Percentiles rank a stretch among this genome's conserved stretches.
Evolutionary conservation across 2,888 invertebrate genomes (phyloP).

Genomic region (Cheilosia scutellata): DNA sequence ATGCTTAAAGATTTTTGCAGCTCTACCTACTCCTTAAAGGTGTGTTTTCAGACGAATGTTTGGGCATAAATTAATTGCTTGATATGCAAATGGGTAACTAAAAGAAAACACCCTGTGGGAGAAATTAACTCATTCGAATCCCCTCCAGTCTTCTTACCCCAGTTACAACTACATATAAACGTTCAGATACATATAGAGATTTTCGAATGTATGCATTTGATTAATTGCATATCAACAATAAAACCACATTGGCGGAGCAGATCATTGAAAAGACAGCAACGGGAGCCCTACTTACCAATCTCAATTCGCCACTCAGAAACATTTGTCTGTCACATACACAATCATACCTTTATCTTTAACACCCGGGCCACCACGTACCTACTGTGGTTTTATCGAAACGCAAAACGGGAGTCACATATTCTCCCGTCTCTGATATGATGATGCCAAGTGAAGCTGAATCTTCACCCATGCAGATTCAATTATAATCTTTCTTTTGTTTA

Average conservation of each 20-base stretch:
- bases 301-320: slow-evolving; percentile 29
- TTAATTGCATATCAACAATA: slow-evolving; percentile 42
- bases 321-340: slow-evolving; percentile 7
- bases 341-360: slow-evolving; percentile 57
- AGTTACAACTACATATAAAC: not conserved
- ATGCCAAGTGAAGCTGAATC: too few species aligned
- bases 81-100: not conserved
- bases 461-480: too few species aligned
- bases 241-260: slow-evolving; percentile 41
- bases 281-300: slow-evolving; percentile 40
- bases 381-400: slow-evolving; percentile 50
- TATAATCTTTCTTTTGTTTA: too few species aligned
- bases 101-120: not conserved
- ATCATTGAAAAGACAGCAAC: slow-evolving; percentile 19
- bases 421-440: slow-evolving; percentile 13
- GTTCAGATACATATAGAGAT: not conserved
- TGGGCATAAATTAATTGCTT: too few species aligned
- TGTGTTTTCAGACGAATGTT: not conserved
- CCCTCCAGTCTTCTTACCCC: not conserved
- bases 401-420: not conserved
- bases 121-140: not conserved
- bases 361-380: slow-evolving; percentile 44
- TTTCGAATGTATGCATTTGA: slow-evolving; percentile 34
- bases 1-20: too few species aligned
- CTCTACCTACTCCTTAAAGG: too few species aligned